phyloP scores from a whole-genome alignment of 1,140 invertebrate species.

The Grapholita molesta region DNA sequence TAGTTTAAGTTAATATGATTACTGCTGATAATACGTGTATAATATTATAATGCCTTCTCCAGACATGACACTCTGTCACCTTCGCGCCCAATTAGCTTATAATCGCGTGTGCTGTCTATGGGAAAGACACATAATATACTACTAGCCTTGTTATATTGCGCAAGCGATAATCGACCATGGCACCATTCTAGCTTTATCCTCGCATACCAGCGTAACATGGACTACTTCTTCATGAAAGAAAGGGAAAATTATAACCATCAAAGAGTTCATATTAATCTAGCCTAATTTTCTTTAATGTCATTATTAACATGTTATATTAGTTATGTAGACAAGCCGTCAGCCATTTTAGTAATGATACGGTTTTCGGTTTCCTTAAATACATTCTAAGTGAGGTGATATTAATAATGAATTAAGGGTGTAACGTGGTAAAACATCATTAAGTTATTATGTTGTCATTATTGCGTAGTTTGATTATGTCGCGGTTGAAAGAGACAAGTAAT shows the following conservation, averaged over 20 bases:
- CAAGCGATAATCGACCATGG: slow-evolving; percentile 55
- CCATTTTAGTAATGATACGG: neutral
- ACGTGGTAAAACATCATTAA: neutral
- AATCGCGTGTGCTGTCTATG: slow-evolving; percentile 47
- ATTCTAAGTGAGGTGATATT: neutral
- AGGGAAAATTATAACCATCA: slow-evolving; percentile 21
- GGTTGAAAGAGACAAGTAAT: neutral
- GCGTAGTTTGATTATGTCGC: neutral
- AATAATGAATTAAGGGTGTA: neutral
- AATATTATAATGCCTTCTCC: slow-evolving; percentile 28
- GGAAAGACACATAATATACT: slow-evolving; percentile 44
- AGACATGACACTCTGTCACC: slow-evolving; percentile 28
- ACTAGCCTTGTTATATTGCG: slow-evolving; percentile 42
- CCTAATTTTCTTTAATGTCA: neutral
- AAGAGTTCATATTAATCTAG: neutral
- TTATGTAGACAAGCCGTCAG: neutral
- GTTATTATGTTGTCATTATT: neutral
- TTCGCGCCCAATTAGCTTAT: slow-evolving; percentile 48
- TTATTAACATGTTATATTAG: neutral
- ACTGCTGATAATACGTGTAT: neutral
- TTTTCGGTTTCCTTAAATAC: neutral
- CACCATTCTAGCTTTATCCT: slow-evolving; percentile 43
- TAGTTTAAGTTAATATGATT: too few species aligned
- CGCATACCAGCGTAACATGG: neutral
- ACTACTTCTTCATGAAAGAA: slow-evolving; percentile 10